A percentile compares a stretch with the other conserved stretches of the same genome.
Evolutionary conservation across 1,140 invertebrate species (phyloP).

Genomic region (Euschistus heros): DNA sequence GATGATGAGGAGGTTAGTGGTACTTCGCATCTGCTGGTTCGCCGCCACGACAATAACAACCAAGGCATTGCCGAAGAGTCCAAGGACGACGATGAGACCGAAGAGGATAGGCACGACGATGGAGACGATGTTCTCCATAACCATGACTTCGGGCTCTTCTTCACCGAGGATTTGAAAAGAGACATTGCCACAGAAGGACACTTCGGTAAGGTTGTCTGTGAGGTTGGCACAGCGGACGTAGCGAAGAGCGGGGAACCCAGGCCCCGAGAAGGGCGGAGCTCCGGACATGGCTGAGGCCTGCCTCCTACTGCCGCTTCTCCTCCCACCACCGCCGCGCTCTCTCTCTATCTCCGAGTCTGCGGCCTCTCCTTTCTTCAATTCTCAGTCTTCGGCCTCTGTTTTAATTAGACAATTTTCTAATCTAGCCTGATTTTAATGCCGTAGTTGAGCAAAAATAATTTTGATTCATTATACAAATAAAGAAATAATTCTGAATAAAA

Average conservation of each 20-base stretch:
- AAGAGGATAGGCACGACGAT: slow-evolving; percentile 77
- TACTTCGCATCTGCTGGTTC: slow-evolving; percentile 84
- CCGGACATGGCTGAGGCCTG: background rate
- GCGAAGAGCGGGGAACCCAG: slow-evolving; percentile 15
- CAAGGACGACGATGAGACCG: slow-evolving; percentile 74
- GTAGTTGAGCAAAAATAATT: too few species aligned
- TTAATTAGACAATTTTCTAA: too few species aligned
- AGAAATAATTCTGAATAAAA: too few species aligned
- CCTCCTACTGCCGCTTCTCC: background rate
- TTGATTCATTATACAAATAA: too few species aligned
- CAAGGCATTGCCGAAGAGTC: slow-evolving; percentile 76
- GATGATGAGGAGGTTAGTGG: slow-evolving; percentile 84
- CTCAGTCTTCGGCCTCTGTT: too few species aligned
- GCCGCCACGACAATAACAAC: slow-evolving; percentile 62
- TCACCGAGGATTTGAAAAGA: slow-evolving; percentile 10
- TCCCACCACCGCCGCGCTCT: background rate
- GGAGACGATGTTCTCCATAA: slow-evolving; percentile 49
- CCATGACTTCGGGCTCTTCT: slow-evolving; percentile 30
- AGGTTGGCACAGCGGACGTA: slow-evolving; percentile 25
- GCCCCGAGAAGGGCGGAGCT: slow-evolving; percentile 10
- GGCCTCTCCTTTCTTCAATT: background rate
- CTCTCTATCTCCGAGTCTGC: background rate
- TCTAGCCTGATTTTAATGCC: too few species aligned
- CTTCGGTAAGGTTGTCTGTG: slow-evolving; percentile 20
- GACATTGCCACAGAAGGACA: slow-evolving; percentile 18